Base-by-base conservation (phyloP, 2,888 invertebrate species). In the Drosophila vallismaia region DNA sequence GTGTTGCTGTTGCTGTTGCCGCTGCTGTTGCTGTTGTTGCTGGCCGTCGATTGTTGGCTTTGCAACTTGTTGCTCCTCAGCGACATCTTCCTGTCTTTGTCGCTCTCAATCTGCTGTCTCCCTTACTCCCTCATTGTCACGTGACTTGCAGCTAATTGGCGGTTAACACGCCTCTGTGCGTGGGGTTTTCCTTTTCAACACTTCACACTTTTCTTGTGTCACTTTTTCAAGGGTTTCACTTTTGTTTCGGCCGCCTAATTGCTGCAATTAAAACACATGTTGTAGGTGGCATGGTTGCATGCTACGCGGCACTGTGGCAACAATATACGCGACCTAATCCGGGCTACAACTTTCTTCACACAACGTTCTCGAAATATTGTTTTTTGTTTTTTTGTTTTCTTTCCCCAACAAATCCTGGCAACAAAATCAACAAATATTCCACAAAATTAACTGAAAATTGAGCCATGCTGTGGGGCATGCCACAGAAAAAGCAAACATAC, bases 31-130 rank as follows among this genome's bases (percentile, higher is more conserved):
- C 64, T 78, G 56, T 56, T 79, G 59, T 44, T 76, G 63, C 83
- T 77, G 28, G 44, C 64, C 28, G 66, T 66, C 36, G 78, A 64
- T 36, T 77, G 75, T 31, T 80, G 71, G 33, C 74, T 74, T 31
- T 76, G 90, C 74, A 88, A 83, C 83, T 90, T 90, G 86, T 90
- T 91, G 77, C 89, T 91, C 55, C 91, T 89, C 89, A 91, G 88
- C 75, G 91, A 91, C 92, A 92, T 91, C 46, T 77, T 78, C 7
- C 29, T 42, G 33, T 24, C 28, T 29, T 45, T 24, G 2, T 7
- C 24, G 8, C 33, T 1, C 14, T 8, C 5, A n/a, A 7, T 9
- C 7, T 46, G 44, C 52, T 33, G 36, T 48, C 45, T 48, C 36
- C n/a, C 26, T 52, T 26, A 40, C 49, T 45, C 44, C 45, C 51